A percentile compares a stretch with the other conserved stretches of the same genome.
Conservation (phyloP, 2,888 invertebrate species). For the Lycocerus yunnanus region DNA sequence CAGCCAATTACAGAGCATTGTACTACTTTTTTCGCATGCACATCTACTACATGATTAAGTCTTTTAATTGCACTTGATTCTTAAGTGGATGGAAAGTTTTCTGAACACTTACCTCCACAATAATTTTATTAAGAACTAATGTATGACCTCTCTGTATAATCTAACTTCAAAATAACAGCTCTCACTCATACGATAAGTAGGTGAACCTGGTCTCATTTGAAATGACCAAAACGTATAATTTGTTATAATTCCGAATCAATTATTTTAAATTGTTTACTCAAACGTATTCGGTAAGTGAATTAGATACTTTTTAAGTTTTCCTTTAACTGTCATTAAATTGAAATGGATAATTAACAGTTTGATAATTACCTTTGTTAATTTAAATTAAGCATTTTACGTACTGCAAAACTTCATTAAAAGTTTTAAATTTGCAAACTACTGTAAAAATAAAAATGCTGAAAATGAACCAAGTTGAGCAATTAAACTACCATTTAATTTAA, state of each 20-base stretch:
- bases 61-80: background rate
- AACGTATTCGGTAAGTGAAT: background rate
- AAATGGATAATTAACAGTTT: background rate
- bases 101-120: background rate
- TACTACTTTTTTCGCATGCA: background rate
- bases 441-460: background rate
- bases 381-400: background rate
- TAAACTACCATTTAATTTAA: background rate
- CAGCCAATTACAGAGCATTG: background rate
- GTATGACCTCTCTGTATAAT: constrained; percentile 8
- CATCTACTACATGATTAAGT: background rate
- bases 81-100: background rate
- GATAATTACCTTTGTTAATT: background rate
- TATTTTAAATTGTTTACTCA: background rate
- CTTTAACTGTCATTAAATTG: background rate
- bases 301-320: background rate
- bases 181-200: constrained; percentile 44
- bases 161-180: constrained; percentile 33
- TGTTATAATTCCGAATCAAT: background rate
- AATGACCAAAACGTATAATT: constrained; percentile 30
- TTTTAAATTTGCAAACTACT: background rate
- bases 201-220: constrained; percentile 44
- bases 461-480: background rate
- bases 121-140: background rate
- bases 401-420: background rate